Evolutionary conservation across 2,113 vertebrate species (phyloP), one percentile per base, ranked within the genome.

Genomic region (Pristiophorus japonicus): DNA sequence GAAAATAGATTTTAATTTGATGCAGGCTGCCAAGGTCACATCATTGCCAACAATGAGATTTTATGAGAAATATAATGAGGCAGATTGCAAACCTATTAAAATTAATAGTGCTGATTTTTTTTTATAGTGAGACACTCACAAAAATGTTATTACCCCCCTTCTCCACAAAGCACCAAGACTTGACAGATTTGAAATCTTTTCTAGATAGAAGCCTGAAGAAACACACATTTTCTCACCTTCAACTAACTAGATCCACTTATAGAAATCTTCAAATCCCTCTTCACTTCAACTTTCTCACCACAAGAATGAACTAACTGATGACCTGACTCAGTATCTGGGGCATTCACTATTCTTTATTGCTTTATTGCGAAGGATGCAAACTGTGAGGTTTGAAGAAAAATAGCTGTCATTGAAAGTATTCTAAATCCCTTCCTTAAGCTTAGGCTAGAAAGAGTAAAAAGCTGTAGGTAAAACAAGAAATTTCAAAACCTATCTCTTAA

Each of bases 1-100:
- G 38, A 62, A 91, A 63, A 92, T 63, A 92, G 59, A 92, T 92
- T 42, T 38, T 38, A 63, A 92, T 63, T 63, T 94, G 27, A 51
- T 70, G 42, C 93, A 94, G 42, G 5, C 27, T 73, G 65, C 47
- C 93, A 94, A 94, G 93, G 93, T 94, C 93, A 94, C 14, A 51
- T 67, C 93, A 94, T 94, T 70, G 66, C 42, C 65, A 94, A 94
- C 38, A 51, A 70, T 94, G 93, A 70, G 93, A 94, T 94, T 94
- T 94, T 16, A 94, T 94, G 93, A 67, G 93, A 30, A 34, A 70
- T 70, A 94, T 94, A 94, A 94, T 94, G 93, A 94, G 93, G 51
- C 18, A 70, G 93, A 94, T 51, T 94, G 65, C 65, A 70, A 94
- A 70, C 93, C 92, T 94, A 94, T 94, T 94, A 94, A 94, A 70